Conservation (phyloP, 2,113 vertebrate genomes). For the Rutilus rutilus region DNA sequence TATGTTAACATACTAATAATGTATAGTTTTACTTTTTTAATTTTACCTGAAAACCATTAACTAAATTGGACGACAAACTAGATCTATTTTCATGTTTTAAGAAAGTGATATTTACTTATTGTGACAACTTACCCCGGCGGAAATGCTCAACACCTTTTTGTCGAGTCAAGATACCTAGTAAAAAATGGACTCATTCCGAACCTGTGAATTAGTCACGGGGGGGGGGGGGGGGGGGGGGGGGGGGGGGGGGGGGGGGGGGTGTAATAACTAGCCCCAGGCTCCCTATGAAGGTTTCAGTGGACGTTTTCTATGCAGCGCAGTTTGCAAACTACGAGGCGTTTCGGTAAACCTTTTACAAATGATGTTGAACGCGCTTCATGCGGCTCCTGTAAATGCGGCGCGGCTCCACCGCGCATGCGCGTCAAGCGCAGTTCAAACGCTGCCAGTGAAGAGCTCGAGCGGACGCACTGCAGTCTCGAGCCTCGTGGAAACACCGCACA, state of each 20-base stretch:
- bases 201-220: no score
- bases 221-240: no score
- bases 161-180: neutral
- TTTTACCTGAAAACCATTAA: neutral
- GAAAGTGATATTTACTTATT: neutral
- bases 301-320: neutral
- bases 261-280: neutral
- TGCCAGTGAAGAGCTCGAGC: neutral
- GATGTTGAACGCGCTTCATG: neutral
- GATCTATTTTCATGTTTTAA: neutral
- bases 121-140: neutral
- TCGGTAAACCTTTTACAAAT: no score
- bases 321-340: neutral
- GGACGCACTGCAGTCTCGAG: slow-evolving; percentile 40
- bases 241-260: no score
- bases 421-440: slow-evolving; percentile 45
- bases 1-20: no score
- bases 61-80: neutral
- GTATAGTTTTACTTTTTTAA: neutral
- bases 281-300: neutral
- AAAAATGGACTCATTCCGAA: neutral
- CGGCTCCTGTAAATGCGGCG: slow-evolving; percentile 22
- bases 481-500: slow-evolving; percentile 43
- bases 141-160: neutral
- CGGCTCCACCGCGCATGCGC: slow-evolving; percentile 62